Conservation (phyloP, 2,888 invertebrate genomes). For the Hesperia comma region DNA sequence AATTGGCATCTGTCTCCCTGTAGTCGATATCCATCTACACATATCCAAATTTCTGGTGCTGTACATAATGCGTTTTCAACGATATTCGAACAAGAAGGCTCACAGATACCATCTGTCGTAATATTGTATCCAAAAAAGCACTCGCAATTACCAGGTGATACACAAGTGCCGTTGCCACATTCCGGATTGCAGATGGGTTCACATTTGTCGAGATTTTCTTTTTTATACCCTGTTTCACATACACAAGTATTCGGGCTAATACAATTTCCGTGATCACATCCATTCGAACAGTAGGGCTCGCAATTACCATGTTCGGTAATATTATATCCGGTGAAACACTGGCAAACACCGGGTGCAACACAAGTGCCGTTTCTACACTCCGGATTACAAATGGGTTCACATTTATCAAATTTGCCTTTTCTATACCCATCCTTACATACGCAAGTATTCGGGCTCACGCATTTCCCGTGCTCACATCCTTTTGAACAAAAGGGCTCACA, state of each 20-base stretch:
- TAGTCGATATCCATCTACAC: conserved; percentile 41
- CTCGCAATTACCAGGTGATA: conserved; percentile 57
- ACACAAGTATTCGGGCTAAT: conserved; percentile 38
- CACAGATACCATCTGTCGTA: conserved; percentile 1
- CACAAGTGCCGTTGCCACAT: conserved; percentile 60
- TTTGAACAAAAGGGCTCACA: conserved; percentile 44
- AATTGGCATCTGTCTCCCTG: conserved; percentile 44
- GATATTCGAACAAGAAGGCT: conserved; percentile 40
- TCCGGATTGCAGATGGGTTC: conserved; percentile 45
- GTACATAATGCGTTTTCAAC: conserved; percentile 41
- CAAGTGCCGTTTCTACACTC: conserved; percentile 78
- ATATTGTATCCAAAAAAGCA: conserved; percentile 44
- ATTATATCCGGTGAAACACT: conserved; percentile 68
- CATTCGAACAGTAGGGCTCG: conserved; percentile 49
- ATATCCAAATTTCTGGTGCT: conserved; percentile 38
- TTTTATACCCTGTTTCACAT: conserved; percentile 42
- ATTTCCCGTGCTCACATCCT: conserved; percentile 42
- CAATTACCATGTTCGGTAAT: conserved; percentile 47
- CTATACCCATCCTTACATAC: conserved; percentile 42
- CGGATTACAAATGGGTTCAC: conserved; percentile 59
- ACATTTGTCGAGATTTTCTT: conserved; percentile 40
- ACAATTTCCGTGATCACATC: conserved; percentile 43
- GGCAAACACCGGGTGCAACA: conserved; percentile 70
- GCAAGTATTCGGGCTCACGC: conserved; percentile 40
- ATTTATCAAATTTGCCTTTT: conserved; percentile 36